Percentiles rank a stretch among this genome's conserved stretches.
phyloP scores from a whole-genome alignment of 2,888 invertebrate species.

The Sericinus montela region DNA sequence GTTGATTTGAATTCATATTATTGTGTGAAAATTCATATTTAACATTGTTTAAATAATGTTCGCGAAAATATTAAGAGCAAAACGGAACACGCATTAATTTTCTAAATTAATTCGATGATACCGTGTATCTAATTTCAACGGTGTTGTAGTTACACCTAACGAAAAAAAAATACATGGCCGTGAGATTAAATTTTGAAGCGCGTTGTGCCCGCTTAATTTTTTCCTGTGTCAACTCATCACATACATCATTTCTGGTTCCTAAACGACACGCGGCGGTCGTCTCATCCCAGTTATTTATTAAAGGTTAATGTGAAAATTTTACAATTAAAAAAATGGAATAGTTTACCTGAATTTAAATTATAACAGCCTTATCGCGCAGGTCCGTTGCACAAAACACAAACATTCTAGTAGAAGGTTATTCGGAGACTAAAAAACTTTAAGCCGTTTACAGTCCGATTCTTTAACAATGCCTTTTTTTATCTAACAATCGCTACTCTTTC shows the following conservation, averaged over 20 bases:
- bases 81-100: conserved; percentile 8
- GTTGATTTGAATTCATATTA: too few relatives aligned
- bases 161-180: conserved; percentile 44
- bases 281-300: conserved; percentile 5
- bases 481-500: conserved; percentile 62
- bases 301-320: conserved; percentile 4
- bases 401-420: conserved; percentile 51
- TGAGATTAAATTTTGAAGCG: conserved; percentile 70
- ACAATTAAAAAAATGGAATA: neutral
- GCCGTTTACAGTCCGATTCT: conserved; percentile 49
- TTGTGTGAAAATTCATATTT: too few relatives aligned
- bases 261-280: conserved; percentile 5
- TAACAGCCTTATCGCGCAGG: neutral
- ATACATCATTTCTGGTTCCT: conserved; percentile 48
- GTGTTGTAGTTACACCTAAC: conserved; percentile 19
- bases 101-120: conserved; percentile 19
- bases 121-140: conserved; percentile 25
- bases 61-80: conserved; percentile 1
- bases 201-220: conserved; percentile 57
- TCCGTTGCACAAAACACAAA: conserved; percentile 45
- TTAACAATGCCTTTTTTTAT: conserved; percentile 59
- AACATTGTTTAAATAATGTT: too few relatives aligned
- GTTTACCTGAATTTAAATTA: conserved; percentile 12
- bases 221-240: conserved; percentile 47
- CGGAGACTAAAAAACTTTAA: conserved; percentile 65